Base-by-base conservation (phyloP, 2,113 vertebrate species). In the Pachypanchax playfairii region DNA sequence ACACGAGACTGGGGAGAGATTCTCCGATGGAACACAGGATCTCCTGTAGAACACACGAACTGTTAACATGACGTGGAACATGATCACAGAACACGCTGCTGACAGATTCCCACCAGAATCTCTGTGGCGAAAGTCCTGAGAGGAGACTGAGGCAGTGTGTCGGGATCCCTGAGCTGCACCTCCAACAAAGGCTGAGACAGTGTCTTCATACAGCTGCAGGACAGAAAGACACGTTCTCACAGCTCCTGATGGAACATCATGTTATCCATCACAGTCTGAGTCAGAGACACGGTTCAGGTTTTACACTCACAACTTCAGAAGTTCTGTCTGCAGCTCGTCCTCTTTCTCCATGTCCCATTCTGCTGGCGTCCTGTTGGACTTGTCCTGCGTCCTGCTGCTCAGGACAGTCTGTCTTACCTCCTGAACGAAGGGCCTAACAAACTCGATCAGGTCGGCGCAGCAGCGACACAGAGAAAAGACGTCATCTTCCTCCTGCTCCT, bases 21-120 rank as follows among this genome's bases (percentile, higher is more conserved):
- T 93, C 91, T 18, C 92, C 84, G 3, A 92, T 86, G 35, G 62
- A 55, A 25, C 60, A 1, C 4, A 88, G 83, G 42, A 33, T 89
- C 36, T 64, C 70, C 79, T 84, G 74, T 26, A 75, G 0, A 25
- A 65, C 38, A 77, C 38, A 65, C 12, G 12, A 18, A 44, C 42
- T 7, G 26, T 11, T 29, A 26, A 49, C 17, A 49, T 25, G 10
- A 17, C 3, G 22, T 4, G 6, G n/a, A n/a, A n/a, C n/a, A n/a
- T n/a, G n/a, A n/a, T n/a, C n/a, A n/a, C n/a, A n/a, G n/a, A n/a
- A n/a, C n/a, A n/a, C n/a, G n/a, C n/a, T n/a, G n/a, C n/a, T n/a
- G n/a, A n/a, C n/a, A n/a, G n/a, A n/a, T n/a, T n/a, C n/a, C n/a
- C 93, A 98, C 97, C 90, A 96, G 65, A 87, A 98, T 94, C 71